These are phyloP conservation scores for Torymus tubicola DNA, from an alignment of 2,888 invertebrate genomes.

Conservation along the genomic window DNA sequence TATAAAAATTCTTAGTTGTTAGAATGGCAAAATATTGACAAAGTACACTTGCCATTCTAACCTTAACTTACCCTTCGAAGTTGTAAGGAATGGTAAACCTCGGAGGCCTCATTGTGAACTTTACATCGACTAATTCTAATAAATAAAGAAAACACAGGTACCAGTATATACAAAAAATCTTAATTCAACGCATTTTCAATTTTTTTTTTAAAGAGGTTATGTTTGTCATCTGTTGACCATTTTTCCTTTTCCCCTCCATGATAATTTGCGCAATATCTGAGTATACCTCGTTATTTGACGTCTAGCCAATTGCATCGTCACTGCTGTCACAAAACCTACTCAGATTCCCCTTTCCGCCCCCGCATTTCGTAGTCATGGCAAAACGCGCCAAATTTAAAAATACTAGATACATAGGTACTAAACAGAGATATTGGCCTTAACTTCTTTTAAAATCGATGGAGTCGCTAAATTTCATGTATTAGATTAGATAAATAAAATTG, in stretches of 20 bases:
- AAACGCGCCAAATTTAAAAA: no score
- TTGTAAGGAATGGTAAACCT: conserved; percentile 69
- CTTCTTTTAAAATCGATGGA: no score
- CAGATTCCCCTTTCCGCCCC: no score
- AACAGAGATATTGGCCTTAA: no score
- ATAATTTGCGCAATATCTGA: not conserved
- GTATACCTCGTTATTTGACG: not conserved
- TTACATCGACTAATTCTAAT: conserved; percentile 14
- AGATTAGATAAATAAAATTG: no score
- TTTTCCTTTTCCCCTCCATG: conserved; percentile 17
- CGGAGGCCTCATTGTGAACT: conserved; percentile 68
- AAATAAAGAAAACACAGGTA: conserved; percentile 8
- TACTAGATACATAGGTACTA: no score
- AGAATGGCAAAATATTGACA: conserved; percentile 11
- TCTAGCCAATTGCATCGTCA: not conserved
- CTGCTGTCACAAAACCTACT: no score
- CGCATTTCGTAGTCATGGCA: no score
- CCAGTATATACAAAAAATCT: not conserved
- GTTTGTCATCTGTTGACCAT: conserved; percentile 46
- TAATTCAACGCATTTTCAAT: conserved; percentile 15
- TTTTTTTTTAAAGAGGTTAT: conserved; percentile 41
- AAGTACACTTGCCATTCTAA: conserved; percentile 4
- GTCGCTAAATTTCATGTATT: no score
- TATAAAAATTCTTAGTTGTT: not conserved
- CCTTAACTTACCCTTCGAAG: conserved; percentile 46